phyloP scores from a whole-genome alignment of 2,888 invertebrate species.

The Ophraella communa region DNA sequence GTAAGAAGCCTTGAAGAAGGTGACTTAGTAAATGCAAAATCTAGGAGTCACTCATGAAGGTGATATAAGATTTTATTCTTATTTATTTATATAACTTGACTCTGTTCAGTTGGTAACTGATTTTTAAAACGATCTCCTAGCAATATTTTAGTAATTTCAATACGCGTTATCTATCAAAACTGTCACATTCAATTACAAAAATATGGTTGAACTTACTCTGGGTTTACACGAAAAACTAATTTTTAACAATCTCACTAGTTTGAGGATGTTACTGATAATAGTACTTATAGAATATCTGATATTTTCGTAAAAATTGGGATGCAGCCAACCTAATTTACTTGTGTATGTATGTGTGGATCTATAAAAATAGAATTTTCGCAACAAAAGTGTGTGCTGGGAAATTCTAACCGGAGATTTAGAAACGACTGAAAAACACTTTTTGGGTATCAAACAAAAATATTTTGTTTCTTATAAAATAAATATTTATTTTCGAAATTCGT shows the following conservation, averaged over 20 bases:
- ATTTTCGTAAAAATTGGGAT: constrained; percentile 26
- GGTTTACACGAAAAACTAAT: constrained; percentile 1
- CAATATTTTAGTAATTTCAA: too few relatives aligned
- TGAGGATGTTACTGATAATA: constrained; percentile 32
- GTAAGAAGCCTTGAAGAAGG: too few relatives aligned
- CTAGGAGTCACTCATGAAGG: too few relatives aligned
- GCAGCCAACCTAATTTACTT: constrained; percentile 30
- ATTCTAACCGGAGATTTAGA: constrained; percentile 14
- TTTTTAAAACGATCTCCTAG: too few relatives aligned
- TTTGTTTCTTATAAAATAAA: neutral
- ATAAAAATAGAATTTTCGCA: constrained; percentile 34
- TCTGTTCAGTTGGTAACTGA: too few relatives aligned
- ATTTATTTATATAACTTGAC: too few relatives aligned
- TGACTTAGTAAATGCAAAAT: too few relatives aligned
- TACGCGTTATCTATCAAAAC: neutral
- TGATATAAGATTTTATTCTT: too few relatives aligned
- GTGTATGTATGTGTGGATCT: constrained; percentile 6
- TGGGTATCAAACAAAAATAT: too few relatives aligned
- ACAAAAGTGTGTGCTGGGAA: constrained; percentile 14
- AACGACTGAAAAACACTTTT: constrained; percentile 19
- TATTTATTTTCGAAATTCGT: neutral
- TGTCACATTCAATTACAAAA: constrained; percentile 12
- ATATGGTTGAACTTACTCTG: neutral
- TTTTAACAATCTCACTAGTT: constrained; percentile 10
- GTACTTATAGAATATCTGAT: constrained; percentile 15